phyloP scores from a whole-genome alignment of 2,888 invertebrate genomes.

The Cryptophagus acutangulus region DNA sequence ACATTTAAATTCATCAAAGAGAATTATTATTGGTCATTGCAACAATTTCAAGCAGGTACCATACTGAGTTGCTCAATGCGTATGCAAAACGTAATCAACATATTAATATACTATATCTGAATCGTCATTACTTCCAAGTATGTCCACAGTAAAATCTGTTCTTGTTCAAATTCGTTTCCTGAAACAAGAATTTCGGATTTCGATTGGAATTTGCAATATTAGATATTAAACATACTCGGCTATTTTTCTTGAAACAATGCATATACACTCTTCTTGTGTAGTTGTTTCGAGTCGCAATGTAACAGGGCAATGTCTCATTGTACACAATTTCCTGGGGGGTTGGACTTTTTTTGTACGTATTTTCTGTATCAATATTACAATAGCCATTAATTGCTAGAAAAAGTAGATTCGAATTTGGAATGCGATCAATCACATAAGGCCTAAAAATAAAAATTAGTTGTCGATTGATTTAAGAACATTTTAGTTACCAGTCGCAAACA shows the following conservation, averaged over 20 bases:
- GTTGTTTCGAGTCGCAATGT: slow-evolving; percentile 44
- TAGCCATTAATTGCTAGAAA: slow-evolving; percentile 68
- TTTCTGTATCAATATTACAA: slow-evolving; percentile 46
- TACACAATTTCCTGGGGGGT: slow-evolving; percentile 42
- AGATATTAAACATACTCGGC: slow-evolving; percentile 25
- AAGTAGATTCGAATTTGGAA: slow-evolving; percentile 73
- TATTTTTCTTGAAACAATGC: slow-evolving; percentile 38
- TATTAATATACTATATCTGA: not conserved
- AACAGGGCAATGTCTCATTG: slow-evolving; percentile 37
- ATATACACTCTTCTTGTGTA: slow-evolving; percentile 42
- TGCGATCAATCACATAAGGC: slow-evolving; percentile 68
- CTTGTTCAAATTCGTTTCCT: slow-evolving; percentile 31
- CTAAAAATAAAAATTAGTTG: slow-evolving; percentile 37
- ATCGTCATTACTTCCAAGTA: slow-evolving; percentile 28
- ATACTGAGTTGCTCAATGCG: slow-evolving; percentile 8
- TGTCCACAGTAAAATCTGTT: slow-evolving; percentile 32
- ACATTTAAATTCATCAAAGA: too few relatives aligned
- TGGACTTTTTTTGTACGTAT: slow-evolving; percentile 33
- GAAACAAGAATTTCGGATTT: slow-evolving; percentile 15
- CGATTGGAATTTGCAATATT: not conserved
- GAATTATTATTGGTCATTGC: too few relatives aligned
- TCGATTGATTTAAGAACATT: not conserved
- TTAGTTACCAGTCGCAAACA: slow-evolving; percentile 57
- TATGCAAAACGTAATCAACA: slow-evolving; percentile 1
- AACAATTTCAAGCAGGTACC: too few relatives aligned